Percentiles rank a stretch among this genome's conserved stretches.
phyloP scores from a whole-genome alignment of 2,797 vertebrate species.

The Falco peregrinus region DNA sequence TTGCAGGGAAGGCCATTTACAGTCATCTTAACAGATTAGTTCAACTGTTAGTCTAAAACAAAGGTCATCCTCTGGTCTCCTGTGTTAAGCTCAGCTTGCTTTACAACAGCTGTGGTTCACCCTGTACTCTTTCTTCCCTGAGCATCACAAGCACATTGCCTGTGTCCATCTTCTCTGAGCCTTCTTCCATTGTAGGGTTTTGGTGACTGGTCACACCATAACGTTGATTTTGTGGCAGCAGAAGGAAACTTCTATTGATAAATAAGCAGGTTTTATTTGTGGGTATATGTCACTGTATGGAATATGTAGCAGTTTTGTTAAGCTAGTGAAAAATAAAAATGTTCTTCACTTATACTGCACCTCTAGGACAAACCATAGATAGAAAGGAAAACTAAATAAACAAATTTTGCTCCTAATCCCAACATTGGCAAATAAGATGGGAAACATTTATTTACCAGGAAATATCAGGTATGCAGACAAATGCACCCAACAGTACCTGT shows the following conservation, averaged over 20 bases:
- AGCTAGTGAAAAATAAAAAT: neutral
- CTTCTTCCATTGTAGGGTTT: neutral
- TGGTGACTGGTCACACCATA: neutral
- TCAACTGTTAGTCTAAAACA: neutral
- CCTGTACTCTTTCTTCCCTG: neutral
- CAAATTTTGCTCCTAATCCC: neutral
- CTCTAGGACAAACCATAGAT: neutral
- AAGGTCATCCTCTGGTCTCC: neutral
- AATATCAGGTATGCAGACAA: neutral
- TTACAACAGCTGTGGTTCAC: neutral
- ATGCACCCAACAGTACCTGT: neutral
- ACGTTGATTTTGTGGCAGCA: neutral
- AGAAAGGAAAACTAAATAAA: neutral
- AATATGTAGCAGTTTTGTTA: neutral
- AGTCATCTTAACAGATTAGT: neutral
- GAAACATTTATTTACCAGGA: neutral
- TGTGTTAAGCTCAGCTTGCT: neutral
- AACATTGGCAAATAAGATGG: neutral
- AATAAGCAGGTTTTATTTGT: neutral
- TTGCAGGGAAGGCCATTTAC: neutral
- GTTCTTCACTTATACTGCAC: neutral
- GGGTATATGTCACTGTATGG: neutral
- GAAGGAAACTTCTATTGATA: neutral
- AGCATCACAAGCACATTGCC: neutral
- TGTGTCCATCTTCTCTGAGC: neutral